Evolutionary conservation across 1,140 invertebrate genomes (phyloP).

Genomic region (Hypothenemus hampei): DNA sequence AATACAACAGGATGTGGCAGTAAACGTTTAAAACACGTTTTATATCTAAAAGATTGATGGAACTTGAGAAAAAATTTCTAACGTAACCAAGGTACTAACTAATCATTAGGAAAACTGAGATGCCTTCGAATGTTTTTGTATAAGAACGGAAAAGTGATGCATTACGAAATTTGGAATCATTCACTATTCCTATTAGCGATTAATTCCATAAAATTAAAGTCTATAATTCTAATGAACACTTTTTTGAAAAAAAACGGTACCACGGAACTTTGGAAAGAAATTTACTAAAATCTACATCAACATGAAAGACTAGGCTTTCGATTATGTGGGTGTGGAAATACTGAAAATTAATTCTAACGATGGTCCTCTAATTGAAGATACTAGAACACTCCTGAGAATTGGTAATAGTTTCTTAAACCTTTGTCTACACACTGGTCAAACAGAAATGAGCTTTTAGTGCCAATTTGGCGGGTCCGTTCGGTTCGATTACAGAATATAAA

Average conservation of each 20-base stretch:
- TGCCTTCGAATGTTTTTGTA: too few species aligned
- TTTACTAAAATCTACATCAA: constrained; percentile 56
- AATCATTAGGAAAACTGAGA: too few species aligned
- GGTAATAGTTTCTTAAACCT: constrained; percentile 28
- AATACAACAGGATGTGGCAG: constrained; percentile 26
- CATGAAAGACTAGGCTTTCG: constrained; percentile 49
- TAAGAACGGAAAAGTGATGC: constrained; percentile 75
- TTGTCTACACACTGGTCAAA: not conserved
- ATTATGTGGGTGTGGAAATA: constrained; percentile 49
- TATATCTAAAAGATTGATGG: constrained; percentile 86
- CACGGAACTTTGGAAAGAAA: constrained; percentile 62
- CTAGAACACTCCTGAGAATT: constrained; percentile 33
- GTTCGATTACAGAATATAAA: constrained; percentile 59
- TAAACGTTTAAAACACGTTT: constrained; percentile 65
- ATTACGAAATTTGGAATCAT: too few species aligned
- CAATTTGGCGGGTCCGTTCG: constrained; percentile 61
- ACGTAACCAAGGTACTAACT: too few species aligned
- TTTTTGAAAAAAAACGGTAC: too few species aligned
- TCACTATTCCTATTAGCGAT: too few species aligned
- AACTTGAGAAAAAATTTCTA: constrained; percentile 65
- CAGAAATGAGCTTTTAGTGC: too few species aligned
- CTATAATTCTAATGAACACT: too few species aligned
- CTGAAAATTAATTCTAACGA: constrained; percentile 39
- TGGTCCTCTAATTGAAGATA: constrained; percentile 27
- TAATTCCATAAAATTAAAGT: too few species aligned